Evolutionary conservation across 2,888 invertebrate genomes (phyloP), one percentile per base, ranked within the genome.

Genomic region (Luperina nickerlii): DNA sequence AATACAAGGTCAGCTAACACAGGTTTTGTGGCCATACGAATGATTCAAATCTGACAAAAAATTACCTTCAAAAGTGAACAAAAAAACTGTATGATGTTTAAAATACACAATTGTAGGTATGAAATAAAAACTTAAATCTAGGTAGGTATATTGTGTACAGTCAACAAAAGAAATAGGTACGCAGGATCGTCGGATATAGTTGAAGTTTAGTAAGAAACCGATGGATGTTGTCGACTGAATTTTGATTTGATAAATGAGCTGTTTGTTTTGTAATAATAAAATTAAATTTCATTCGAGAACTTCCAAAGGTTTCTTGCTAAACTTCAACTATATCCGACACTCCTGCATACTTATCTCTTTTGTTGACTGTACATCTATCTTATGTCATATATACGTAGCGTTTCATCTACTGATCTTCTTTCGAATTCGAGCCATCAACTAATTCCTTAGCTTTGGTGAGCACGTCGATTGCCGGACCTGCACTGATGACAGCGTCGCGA

Each of bases 401-500:
- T 38, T 51, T 15, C 5, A 3, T 72, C 15, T 27, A 65, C 42
- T 87, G 75, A 18, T 82, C 63, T 62, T 84, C 67, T 2, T 86
- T 66, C 4, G 38, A 65, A 3, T 54, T 72, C 0, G 84, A 79
- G 6, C 66, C 57, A 15, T 8, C 1, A 7, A 67, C 51, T n/a
- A 88, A 62, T 11, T 63, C 79, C n/a, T 85, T 88, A 0, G 90
- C 91, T 72, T 89, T 88, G 24, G 83, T 51, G 8, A 91, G 82
- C 1, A 90, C 90, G 57, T 92, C 90, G 0, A 91, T 78, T 0
- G 92, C 92, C 18, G 92, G 92, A 0, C 87, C 90, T 4, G 91
- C 92, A 42, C 89, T 92, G 74, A 91, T 90, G 51, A 92, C 86
- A 0, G 92, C 90, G 32, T 93, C 91, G 1, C 92, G 87, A 0